These are phyloP conservation scores for Solen grandis DNA, from an alignment of 1,140 invertebrate species.

Conservation along the genomic window DNA sequence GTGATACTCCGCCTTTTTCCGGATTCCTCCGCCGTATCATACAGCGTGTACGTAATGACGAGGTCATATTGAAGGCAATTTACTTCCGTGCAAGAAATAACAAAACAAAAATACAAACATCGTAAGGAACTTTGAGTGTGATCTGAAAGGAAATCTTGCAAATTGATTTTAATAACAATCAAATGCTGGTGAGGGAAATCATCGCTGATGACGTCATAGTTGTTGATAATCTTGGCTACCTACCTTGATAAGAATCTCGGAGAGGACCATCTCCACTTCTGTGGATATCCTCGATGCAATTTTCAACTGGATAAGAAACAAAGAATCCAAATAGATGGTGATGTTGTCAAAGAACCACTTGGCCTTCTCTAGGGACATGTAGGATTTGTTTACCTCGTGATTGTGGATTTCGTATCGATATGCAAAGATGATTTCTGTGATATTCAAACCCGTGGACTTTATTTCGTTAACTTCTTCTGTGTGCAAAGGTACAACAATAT, in stretches of 20 bases:
- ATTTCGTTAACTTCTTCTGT: constrained; percentile 22
- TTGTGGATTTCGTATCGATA: constrained; percentile 61
- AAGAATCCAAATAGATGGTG: constrained; percentile 70
- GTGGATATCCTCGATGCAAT: constrained; percentile 51
- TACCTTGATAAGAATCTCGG: background rate
- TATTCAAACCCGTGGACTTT: constrained; percentile 47
- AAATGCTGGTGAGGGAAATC: no score
- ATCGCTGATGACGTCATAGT: no score
- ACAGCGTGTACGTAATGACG: no score
- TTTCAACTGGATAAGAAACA: constrained; percentile 70
- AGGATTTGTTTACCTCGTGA: constrained; percentile 29
- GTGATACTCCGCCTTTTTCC: no score
- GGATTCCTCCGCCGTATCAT: no score
- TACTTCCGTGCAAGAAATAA: no score
- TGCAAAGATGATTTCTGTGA: constrained; percentile 56
- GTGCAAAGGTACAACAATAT: constrained; percentile 34
- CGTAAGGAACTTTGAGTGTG: no score
- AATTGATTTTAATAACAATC: no score
- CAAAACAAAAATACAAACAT: no score
- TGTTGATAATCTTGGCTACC: constrained; percentile 54
- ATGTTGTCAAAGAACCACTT: constrained; percentile 74
- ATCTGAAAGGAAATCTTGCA: no score
- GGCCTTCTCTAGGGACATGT: constrained; percentile 47
- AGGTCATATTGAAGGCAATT: no score
- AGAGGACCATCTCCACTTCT: constrained; percentile 12